Base-by-base conservation (phyloP, 2,888 invertebrate species). In the Synanthedon myopaeformis region DNA sequence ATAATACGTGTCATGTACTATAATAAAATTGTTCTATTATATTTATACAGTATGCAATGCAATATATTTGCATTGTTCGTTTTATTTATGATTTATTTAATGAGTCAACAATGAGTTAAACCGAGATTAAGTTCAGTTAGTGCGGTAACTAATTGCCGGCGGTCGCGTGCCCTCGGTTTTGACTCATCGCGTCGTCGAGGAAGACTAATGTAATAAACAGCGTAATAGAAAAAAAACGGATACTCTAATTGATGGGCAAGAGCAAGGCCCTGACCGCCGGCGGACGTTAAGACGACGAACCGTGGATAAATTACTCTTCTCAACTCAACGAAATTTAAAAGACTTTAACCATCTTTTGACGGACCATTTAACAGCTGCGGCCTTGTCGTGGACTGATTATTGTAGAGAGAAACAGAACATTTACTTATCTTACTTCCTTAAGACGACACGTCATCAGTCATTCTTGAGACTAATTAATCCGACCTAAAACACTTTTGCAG, bases 161-260 rank as follows among this genome's bases (percentile, higher is more conserved):
- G 59, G 69, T 69, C 78, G 76, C 74, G 72, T 77, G 79, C 72
- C 72, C 73, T 77, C 72, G 68, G 60, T 59, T 69, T 74, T 76
- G 77, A 79, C 72, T 81, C 79, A 75, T 74, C 72, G 67, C 66
- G 69, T 72, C 71, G 66, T 66, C 68, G 67, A 73, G 71, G 71
- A 76, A 70, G 68, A 72, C 70, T 79, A 80, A 82, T 81, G 75
- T 76, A 82, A 82, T 82, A 78, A 83, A 71, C 74, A 72, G 70
- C 67, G 64, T 66, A 73, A 72, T 74, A 77, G 74, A 82, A 82
- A 83, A 72, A 83, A 82, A 78, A 75, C 86, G 86, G 85, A 86
- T 79, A 82, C 75, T 73, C 72, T 84, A 83, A 87, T 85, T 86
- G 72, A 80, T 77, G 76, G 74, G 64, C 75, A 70, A 69, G 74